phyloP scores from a whole-genome alignment of 2,888 invertebrate species.

The Drosophila subquinaria region DNA sequence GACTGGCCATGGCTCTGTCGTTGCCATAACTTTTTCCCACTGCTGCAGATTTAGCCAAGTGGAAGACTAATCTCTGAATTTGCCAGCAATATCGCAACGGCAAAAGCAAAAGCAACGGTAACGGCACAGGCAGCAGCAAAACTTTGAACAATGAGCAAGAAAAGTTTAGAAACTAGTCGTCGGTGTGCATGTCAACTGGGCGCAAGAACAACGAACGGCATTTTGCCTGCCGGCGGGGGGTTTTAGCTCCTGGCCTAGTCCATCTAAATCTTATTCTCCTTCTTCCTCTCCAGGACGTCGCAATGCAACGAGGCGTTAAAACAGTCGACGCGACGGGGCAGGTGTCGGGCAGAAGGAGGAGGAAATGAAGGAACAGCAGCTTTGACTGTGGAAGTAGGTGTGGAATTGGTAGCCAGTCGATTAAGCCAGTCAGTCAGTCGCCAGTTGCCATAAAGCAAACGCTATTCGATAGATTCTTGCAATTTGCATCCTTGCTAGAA shows the following conservation, averaged over 20 bases:
- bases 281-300: slow-evolving; percentile 22
- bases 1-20: too few species aligned
- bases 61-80: too few species aligned
- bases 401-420: slow-evolving; percentile 34
- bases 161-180: slow-evolving; percentile 76
- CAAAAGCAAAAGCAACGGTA: too few species aligned
- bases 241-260: slow-evolving; percentile 8
- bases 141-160: slow-evolving; percentile 76
- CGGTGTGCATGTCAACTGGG: slow-evolving; percentile 77
- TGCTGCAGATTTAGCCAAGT: too few species aligned
- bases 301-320: slow-evolving; percentile 72
- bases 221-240: slow-evolving; percentile 66
- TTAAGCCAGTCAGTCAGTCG: slow-evolving; percentile 24
- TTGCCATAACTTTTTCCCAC: too few species aligned
- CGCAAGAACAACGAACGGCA: slow-evolving; percentile 68
- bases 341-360: slow-evolving; percentile 31
- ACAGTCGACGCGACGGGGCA: slow-evolving; percentile 33
- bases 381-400: slow-evolving; percentile 6
- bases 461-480: too few species aligned
- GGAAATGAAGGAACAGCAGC: slow-evolving; percentile 17
- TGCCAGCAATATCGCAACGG: too few species aligned
- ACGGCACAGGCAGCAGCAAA: slow-evolving; percentile 29
- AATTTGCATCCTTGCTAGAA: too few species aligned
- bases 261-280: background rate
- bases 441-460: too few species aligned